These are phyloP conservation scores for Myrmophylax atrothorax DNA, from an alignment of 2,113 vertebrate species.

Conservation along the genomic window DNA sequence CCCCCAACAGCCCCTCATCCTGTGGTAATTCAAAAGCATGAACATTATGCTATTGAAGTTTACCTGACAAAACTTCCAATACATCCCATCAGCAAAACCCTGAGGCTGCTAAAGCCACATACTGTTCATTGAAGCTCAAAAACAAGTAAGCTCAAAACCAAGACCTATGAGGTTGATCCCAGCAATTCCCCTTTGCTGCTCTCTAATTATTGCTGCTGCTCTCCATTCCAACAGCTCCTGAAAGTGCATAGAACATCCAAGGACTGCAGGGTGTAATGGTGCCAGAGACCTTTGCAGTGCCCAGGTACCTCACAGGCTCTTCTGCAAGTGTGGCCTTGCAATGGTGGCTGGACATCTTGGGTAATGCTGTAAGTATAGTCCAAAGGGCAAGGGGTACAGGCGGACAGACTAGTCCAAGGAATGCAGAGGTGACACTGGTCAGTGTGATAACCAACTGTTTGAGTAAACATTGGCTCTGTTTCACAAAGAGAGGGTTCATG, in stretches of 20 bases:
- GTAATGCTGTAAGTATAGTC: neutral
- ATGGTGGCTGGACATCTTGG: accelerated
- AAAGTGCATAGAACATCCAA: neutral
- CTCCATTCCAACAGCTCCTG: neutral
- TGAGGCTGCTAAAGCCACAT: neutral
- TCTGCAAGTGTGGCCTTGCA: neutral
- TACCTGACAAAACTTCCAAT: neutral
- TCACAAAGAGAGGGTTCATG: neutral
- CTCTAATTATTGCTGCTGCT: neutral
- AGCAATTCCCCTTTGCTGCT: neutral
- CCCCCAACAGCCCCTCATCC: neutral
- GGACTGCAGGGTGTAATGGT: accelerated
- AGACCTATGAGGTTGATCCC: neutral
- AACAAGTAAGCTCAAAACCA: neutral
- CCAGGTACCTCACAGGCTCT: neutral
- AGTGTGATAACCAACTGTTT: neutral
- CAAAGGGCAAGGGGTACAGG: neutral
- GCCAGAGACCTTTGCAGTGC: neutral
- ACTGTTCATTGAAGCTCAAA: neutral
- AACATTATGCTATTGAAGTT: neutral
- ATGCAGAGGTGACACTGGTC: neutral
- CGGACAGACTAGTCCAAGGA: neutral
- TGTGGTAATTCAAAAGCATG: neutral
- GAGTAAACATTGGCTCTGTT: neutral
- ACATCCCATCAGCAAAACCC: neutral